Evolutionary conservation across 2,113 vertebrate species (phyloP), one percentile per base, ranked within the genome.

Genomic region (Globicephala melas): DNA sequence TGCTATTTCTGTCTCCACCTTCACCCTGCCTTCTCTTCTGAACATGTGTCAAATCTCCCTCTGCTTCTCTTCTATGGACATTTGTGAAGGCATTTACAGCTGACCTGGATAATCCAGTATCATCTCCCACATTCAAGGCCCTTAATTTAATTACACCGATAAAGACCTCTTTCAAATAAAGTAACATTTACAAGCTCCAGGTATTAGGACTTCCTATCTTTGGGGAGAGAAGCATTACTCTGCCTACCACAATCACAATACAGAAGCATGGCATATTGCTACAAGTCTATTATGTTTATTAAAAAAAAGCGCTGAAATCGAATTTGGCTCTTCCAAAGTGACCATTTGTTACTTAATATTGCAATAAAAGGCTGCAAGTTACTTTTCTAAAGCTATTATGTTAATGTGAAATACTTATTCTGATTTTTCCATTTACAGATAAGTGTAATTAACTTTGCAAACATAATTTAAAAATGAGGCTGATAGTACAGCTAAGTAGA

Each of bases 371-470:
- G 44, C 15, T 70, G 18, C 26, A 89, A 92, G 83, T 91, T 91
- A 90, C 13, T 86, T 95, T 94, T 71, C 38, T 94, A 44, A 94
- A 62, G 62, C 36, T 95, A 62, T 82, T 85, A 87, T 71, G 44
- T 89, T 82, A 95, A 91, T 93, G 12, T 82, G 41, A 95, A 85
- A 88, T 50, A 74, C 8, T 93, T 84, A 60, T 36, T 81, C 70
- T 82, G 47, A 92, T 55, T 92, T 96, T 60, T 95, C 21, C 63
- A 87, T 63, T 95, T 88, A 93, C 8, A 96, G 94, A 74, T 87
- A 90, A 92, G 21, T 92, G 28, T 65, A 95, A 94, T 86, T 93
- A 96, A 94, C 21, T 90, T 67, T 83, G 41, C 13, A 94, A 95
- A 91, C 53, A 94, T 67, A 89, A 96, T 74, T 89, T 91, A 28